Conservation (phyloP, 2,888 invertebrate species). For the Phytoseiulus persimilis region DNA sequence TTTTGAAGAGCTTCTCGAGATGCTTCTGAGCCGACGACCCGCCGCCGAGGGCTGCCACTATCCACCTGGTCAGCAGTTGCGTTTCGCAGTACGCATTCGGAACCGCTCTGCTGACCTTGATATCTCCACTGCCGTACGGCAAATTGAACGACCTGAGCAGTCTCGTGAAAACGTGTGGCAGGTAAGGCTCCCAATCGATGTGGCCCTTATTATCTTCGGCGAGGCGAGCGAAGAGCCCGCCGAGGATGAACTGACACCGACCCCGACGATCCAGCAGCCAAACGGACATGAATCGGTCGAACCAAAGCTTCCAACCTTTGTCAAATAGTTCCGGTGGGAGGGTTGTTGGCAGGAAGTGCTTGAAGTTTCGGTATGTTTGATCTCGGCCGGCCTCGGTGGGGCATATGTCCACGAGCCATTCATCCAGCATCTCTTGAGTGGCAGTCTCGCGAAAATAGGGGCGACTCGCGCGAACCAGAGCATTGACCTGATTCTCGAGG, state of each 20-base stretch:
- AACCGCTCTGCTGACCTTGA: slow-evolving; percentile 44
- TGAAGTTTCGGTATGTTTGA: slow-evolving; percentile 58
- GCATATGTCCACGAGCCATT: slow-evolving; percentile 68
- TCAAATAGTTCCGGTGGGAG: slow-evolving; percentile 59
- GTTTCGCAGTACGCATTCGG: slow-evolving; percentile 41
- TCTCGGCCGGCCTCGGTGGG: slow-evolving; percentile 59
- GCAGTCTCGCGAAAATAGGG: slow-evolving; percentile 63
- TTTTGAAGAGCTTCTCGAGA: slow-evolving; percentile 68
- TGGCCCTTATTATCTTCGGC: slow-evolving; percentile 68
- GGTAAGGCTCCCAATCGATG: slow-evolving; percentile 76
- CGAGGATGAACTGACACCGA: slow-evolving; percentile 57
- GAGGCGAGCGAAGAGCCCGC: slow-evolving; percentile 65
- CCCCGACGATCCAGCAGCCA: slow-evolving; percentile 56
- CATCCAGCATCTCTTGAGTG: slow-evolving; percentile 75
- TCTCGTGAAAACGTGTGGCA: slow-evolving; percentile 59
- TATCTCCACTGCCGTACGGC: slow-evolving; percentile 60
- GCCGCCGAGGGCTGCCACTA: slow-evolving; percentile 56
- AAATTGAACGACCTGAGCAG: slow-evolving; percentile 63
- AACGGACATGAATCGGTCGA: slow-evolving; percentile 65
- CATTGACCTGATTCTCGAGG: slow-evolving; percentile 50
- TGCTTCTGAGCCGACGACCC: slow-evolving; percentile 56
- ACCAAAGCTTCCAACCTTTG: slow-evolving; percentile 64
- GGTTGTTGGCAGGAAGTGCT: slow-evolving; percentile 68
- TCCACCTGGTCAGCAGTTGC: slow-evolving; percentile 54
- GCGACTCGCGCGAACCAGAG: slow-evolving; percentile 49